Evolutionary conservation across 2,113 vertebrate species (phyloP), one percentile per base, ranked within the genome.

Genomic region (Elanoides forficatus): DNA sequence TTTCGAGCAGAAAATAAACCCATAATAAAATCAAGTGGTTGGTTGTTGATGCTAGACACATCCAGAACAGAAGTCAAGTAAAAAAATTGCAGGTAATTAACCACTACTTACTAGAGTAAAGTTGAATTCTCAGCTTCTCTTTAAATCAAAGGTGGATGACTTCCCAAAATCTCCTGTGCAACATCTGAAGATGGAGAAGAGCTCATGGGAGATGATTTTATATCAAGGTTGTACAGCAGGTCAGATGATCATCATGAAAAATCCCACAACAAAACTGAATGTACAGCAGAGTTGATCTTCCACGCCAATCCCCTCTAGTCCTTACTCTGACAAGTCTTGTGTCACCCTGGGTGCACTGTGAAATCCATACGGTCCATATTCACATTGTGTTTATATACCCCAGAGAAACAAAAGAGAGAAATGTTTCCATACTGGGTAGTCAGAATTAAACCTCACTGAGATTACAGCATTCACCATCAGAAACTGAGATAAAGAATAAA

Each of bases 21-120:
- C 43, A 32, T 96, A 95, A 95, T 88, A 97, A 96, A 89, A 93
- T 93, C 76, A 86, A 87, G 93, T 58, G 91, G 93, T 94, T 95
- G 80, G 65, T 38, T 95, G 91, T 86, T 95, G 94, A 75, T 91
- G 81, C 60, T 92, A 72, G 88, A 81, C 72, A 47, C 59, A 91
- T 95, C 56, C 88, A 97, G 82, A 92, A 83, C 67, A 96, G 86
- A 96, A 95, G 81, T 79, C 36, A 93, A 72, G 68, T 52, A 13
- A 70, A 92, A 93, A 95, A 75, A 58, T 1, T 79, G 42, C 47
- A 70, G n/a, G 27, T 82, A 94, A 95, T 95, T 96, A 95, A 74
- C 42, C 36, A 90, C 58, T 34, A 34, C 48, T 93, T 91, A 95
- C 34, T 97, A n/a, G 80, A 93, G 60, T 89, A 95, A 97, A 94